Conservation (phyloP, 2,113 vertebrate species). For the Gobio gobio region DNA sequence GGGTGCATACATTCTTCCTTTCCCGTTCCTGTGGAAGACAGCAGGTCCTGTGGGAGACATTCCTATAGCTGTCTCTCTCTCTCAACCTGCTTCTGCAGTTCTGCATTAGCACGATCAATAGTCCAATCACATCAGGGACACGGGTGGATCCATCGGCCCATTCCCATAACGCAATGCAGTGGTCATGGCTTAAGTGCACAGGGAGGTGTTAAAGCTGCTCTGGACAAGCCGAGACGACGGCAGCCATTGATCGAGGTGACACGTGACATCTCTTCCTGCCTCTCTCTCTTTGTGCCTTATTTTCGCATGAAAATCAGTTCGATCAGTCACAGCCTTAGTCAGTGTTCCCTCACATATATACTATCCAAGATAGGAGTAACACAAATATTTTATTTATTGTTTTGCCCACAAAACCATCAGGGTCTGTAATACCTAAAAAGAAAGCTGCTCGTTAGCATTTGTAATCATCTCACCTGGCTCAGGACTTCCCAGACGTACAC, state of each 20-base stretch:
- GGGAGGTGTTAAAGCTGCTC: slow-evolving; percentile 81
- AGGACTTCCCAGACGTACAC: too few species aligned
- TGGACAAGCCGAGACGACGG: slow-evolving; percentile 74
- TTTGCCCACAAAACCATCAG: too few species aligned
- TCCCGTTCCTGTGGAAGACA: slow-evolving; percentile 76
- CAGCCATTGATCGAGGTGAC: slow-evolving; percentile 77
- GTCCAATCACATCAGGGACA: slow-evolving; percentile 81
- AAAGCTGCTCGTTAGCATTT: too few species aligned
- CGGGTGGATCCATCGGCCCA: slow-evolving; percentile 79
- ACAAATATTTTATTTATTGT: too few species aligned
- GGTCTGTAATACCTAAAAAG: too few species aligned
- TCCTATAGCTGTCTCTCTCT: slow-evolving; percentile 77
- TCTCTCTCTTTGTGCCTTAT: slow-evolving; percentile 44
- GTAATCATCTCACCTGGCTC: too few species aligned
- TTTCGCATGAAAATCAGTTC: background rate
- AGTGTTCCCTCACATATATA: background rate
- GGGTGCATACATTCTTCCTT: slow-evolving; percentile 73
- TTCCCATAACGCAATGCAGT: slow-evolving; percentile 81
- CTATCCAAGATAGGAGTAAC: too few species aligned
- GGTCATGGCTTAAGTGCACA: slow-evolving; percentile 81
- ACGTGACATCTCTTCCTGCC: slow-evolving; percentile 76
- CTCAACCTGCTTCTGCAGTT: slow-evolving; percentile 69
- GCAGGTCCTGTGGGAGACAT: slow-evolving; percentile 75
- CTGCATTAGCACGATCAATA: slow-evolving; percentile 84
- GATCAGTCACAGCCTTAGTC: background rate